Evolutionary conservation across 2,113 vertebrate genomes (phyloP).

Genomic region (Albula goreensis): DNA sequence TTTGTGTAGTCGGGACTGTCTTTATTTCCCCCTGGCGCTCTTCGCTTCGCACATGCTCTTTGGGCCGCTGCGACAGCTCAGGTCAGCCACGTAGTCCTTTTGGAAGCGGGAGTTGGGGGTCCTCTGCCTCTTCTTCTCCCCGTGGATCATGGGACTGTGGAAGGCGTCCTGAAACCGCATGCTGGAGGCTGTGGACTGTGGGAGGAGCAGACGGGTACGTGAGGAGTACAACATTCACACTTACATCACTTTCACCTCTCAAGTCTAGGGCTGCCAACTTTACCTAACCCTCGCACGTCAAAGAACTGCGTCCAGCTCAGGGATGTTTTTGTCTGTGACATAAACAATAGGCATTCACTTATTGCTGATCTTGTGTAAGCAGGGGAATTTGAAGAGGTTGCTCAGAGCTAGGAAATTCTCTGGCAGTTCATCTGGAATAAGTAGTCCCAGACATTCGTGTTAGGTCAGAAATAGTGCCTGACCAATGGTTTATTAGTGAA

Average conservation of each 20-base stretch:
- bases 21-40: conserved; percentile 77
- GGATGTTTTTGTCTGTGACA: no score
- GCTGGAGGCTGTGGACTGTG: conserved; percentile 90
- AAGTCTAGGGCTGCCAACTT: no score
- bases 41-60: conserved; percentile 73
- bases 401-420: no score
- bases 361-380: no score
- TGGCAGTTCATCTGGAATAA: no score
- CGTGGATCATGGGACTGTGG: conserved; percentile 81
- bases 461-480: no score
- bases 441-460: no score
- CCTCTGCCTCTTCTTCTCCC: conserved; percentile 86
- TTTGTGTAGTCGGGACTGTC: not conserved
- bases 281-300: no score
- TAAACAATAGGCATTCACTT: no score
- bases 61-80: conserved; percentile 80
- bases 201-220: conserved; percentile 41
- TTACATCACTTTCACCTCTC: not conserved
- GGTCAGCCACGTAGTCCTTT: conserved; percentile 89
- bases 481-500: no score
- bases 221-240: not conserved
- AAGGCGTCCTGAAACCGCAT: conserved; percentile 95
- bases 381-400: no score
- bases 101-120: conserved; percentile 89
- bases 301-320: no score